Evolutionary conservation across 2,113 vertebrate genomes (phyloP).

Genomic region (Colius striatus): DNA sequence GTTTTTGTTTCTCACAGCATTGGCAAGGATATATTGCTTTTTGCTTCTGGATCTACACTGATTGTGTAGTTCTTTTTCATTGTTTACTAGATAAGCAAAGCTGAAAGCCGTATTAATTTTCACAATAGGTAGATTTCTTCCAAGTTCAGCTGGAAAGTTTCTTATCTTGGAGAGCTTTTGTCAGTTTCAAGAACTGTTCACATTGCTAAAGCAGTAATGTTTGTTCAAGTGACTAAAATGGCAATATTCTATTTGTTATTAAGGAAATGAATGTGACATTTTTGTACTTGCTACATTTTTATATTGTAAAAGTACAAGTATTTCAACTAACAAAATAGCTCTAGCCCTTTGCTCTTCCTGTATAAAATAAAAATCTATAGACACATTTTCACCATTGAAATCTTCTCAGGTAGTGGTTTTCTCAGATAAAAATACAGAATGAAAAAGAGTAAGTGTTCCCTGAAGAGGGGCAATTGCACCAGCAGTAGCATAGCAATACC

Average conservation of each 20-base stretch:
- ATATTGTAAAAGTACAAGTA: background rate
- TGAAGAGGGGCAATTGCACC: background rate
- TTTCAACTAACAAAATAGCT: slow-evolving; percentile 1
- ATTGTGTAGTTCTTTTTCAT: background rate
- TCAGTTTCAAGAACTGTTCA: slow-evolving; percentile 1
- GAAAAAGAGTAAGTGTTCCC: background rate
- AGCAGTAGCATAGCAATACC: background rate
- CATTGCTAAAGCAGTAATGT: background rate
- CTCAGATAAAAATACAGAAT: background rate
- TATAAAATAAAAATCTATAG: slow-evolving; percentile 22
- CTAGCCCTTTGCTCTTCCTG: background rate
- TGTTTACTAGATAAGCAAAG: background rate
- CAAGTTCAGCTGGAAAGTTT: background rate
- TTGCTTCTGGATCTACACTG: background rate
- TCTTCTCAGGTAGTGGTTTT: background rate
- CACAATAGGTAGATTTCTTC: background rate
- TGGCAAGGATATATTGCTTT: background rate
- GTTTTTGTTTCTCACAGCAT: background rate
- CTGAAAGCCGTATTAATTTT: slow-evolving; percentile 6
- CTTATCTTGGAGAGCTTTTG: slow-evolving; percentile 24
- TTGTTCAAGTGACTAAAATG: background rate
- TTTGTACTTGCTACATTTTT: background rate
- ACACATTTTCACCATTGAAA: background rate
- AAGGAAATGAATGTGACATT: background rate
- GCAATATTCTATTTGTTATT: background rate